Base-by-base conservation (phyloP, 2,797 vertebrate species). In the Pipistrellus pipistrellus region DNA sequence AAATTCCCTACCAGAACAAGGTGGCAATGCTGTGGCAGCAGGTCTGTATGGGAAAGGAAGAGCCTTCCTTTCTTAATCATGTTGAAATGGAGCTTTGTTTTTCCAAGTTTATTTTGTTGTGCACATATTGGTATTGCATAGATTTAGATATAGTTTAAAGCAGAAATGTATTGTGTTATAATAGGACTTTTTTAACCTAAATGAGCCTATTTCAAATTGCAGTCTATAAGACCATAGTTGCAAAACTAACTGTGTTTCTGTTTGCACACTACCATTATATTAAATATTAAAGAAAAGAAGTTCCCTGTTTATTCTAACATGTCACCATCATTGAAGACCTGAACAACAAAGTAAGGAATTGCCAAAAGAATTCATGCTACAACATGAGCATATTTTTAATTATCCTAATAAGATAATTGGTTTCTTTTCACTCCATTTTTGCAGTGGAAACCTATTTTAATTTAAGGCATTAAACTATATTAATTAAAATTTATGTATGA, bases 1-100 rank as follows among this genome's bases (percentile, higher is more conserved):
- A 93, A 91, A 82, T 94, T 97, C 46, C 83, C 48, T 81, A 51
- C 44, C 21, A 96, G 85, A 88, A 84, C 48, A 93, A 96, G 83
- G 23, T 72, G 20, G 80, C 48, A 95, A 13, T 80, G 73, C 85
- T 8, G 41, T 38, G 91, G 35, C 85, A 97, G 68, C 73, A 92
- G 51, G 1, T 55, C 41, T 78, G 27, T 25, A 30, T 0, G 6
- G 66, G 53, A 4, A 83, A 93, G 23, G 25, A 53, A 92, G 25
- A 51, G 30, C 30, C 0, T 53, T 93, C 3, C 55, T 76, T 35
- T 38, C 64, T 72, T 57, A 88, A 4, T 72, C 27, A 27, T 30
- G 51, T 8, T 80, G 69, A 86, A 77, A 62, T 41, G 75, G 4
- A 32, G 64, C 25, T 41, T 78, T 82, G 32, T 27, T 64, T 85